Conservation (phyloP, 2,797 vertebrate genomes). For the Austrolebias charrua region DNA sequence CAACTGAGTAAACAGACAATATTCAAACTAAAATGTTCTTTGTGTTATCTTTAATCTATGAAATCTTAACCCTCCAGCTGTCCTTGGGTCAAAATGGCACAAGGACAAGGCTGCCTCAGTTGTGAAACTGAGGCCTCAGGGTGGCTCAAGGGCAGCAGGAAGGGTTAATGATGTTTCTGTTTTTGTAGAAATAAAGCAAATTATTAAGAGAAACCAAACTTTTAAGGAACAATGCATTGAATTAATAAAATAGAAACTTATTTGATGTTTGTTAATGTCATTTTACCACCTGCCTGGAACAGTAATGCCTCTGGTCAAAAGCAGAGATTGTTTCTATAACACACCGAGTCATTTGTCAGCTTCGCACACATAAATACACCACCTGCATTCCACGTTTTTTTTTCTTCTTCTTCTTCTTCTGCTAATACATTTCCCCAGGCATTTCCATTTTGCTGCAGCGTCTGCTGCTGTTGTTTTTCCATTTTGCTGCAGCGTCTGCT, state of each 20-base stretch:
- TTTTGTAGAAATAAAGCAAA: background rate
- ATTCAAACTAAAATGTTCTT: background rate
- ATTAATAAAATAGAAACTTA: slow-evolving; percentile 34
- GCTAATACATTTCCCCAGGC: slow-evolving; percentile 64
- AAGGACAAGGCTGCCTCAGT: no score
- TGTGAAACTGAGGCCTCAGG: no score
- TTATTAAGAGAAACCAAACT: background rate
- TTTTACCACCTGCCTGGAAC: slow-evolving; percentile 40
- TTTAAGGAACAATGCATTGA: background rate
- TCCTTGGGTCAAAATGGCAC: no score
- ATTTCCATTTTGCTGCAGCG: slow-evolving; percentile 60
- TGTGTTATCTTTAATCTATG: no score
- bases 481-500: slow-evolving; percentile 52
- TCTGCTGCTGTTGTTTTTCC: slow-evolving; percentile 62
- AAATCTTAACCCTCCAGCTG: background rate
- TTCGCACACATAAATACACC: slow-evolving; percentile 56
- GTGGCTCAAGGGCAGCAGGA: no score
- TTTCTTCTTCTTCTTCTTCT: slow-evolving; percentile 20
- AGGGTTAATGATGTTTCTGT: background rate
- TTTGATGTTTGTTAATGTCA: slow-evolving; percentile 6
- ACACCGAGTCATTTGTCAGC: slow-evolving; percentile 60
- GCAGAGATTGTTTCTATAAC: slow-evolving; percentile 56
- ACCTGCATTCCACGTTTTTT: slow-evolving; percentile 52
- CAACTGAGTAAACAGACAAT: background rate
- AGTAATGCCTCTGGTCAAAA: slow-evolving; percentile 59